Conservation (phyloP, 2,888 invertebrate species). For the Zonitis immaculata region DNA sequence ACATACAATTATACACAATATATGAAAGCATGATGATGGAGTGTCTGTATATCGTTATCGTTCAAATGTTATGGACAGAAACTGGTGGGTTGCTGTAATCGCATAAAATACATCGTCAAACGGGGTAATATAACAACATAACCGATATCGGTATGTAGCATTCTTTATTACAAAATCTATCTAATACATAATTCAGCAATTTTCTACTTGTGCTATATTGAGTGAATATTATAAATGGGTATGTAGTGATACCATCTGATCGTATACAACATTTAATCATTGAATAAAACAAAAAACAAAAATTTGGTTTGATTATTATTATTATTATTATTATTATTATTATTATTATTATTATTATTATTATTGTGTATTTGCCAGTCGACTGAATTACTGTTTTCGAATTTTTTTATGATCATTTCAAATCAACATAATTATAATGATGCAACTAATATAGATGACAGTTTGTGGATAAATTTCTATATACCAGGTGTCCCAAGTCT, state of each 20-base stretch:
- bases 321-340: no score
- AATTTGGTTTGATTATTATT: conserved; percentile 4
- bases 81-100: conserved; percentile 17
- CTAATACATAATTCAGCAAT: conserved; percentile 22
- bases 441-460: background rate
- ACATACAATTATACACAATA: conserved; percentile 32
- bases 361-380: background rate
- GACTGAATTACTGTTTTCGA: background rate
- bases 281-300: conserved; percentile 7
- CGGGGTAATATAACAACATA: conserved; percentile 14
- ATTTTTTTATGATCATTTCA: no score
- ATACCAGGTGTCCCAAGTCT: no score
- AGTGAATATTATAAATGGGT: conserved; percentile 19
- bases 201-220: conserved; percentile 21
- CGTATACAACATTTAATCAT: no score
- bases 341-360: no score
- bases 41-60: conserved; percentile 15
- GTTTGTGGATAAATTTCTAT: background rate
- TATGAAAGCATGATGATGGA: conserved; percentile 16
- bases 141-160: conserved; percentile 17
- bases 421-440: conserved; percentile 3
- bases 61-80: conserved; percentile 6
- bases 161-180: conserved; percentile 18
- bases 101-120: conserved; percentile 18
- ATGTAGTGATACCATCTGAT: conserved; percentile 12